Evolutionary conservation across 2,888 invertebrate genomes (phyloP), one percentile per base, ranked within the genome.

Genomic region (Antheraea assamensis): DNA sequence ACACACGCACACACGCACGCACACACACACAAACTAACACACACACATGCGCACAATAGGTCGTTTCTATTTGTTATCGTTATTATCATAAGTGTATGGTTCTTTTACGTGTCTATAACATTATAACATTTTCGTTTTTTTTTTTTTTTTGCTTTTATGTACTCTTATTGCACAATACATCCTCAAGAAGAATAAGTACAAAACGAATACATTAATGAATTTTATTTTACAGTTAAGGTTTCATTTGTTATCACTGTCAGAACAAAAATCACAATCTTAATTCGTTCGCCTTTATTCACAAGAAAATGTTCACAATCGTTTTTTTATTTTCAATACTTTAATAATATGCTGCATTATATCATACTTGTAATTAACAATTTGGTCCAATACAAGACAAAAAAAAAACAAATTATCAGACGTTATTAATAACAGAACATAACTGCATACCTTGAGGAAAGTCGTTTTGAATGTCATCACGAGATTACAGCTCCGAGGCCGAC

Each of bases 371-470:
- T 21, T 21, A 21, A 5, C 19, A n/a, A 21, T 52, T 52, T 52
- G 52, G 21, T 52, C 19, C 49, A 7, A 52, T n/a, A 52, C 52
- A 52, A 42, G 42, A 42, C 10, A 42, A 42, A 52, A 52, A 7
- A 21, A 19, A 19, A 52, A n/a, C 5, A 52, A 52, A 52, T 15
- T 21, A 21, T 17, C 5, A 24, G 58, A 24, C n/a, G 24, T 8
- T 58, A 27, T 64, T 64, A 30, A 30, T 64, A 64, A 30, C 61
- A 30, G 61, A 64, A 58, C 13, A 58, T 58, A 58, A 24, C 10
- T n/a, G 58, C 10, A 31, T 68, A 68, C 68, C 68, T 68, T 68
- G 35, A 68, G 35, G 68, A 68, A 68, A 68, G 68, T n/a, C n/a
- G 35, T 35, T 35, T 68, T 68, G 68, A 68, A 68, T 68, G 35